Percentiles rank a stretch among this genome's conserved stretches.
These are phyloP conservation scores for Athalia cordata DNA, from an alignment of 2,888 invertebrate genomes.

Conservation along the genomic window DNA sequence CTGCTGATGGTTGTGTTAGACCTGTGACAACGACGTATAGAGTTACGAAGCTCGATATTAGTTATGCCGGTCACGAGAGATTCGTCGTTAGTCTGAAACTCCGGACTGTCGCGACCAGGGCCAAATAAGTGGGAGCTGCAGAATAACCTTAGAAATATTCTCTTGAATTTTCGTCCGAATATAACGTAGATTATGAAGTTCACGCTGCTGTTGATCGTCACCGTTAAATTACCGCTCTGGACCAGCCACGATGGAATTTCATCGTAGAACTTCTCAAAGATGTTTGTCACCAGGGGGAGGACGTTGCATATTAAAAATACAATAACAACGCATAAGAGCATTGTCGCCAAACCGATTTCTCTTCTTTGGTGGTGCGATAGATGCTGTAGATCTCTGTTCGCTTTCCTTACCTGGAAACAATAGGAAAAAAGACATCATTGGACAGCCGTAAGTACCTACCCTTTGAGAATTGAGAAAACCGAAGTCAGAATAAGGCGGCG, in stretches of 20 bases:
- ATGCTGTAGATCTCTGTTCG: constrained; percentile 92
- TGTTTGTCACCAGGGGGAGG: constrained; percentile 89
- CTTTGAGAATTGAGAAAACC: not conserved
- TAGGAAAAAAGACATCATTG: not conserved
- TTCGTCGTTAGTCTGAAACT: constrained; percentile 86
- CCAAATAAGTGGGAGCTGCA: constrained; percentile 78
- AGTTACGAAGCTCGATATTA: constrained; percentile 81
- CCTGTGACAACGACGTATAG: constrained; percentile 77
- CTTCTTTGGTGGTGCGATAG: constrained; percentile 92
- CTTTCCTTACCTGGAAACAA: constrained; percentile 84
- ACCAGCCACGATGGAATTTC: constrained; percentile 82
- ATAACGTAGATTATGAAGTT: constrained; percentile 99
- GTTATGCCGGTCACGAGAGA: constrained; percentile 84
- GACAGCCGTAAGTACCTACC: not conserved
- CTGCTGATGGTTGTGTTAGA: constrained; percentile 74
- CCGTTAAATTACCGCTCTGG: constrained; percentile 91
- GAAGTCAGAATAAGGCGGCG: not conserved
- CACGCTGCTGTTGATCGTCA: constrained; percentile 97
- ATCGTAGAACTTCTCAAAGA: constrained; percentile 87
- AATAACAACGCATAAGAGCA: constrained; percentile 95
- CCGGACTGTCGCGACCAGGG: constrained; percentile 80
- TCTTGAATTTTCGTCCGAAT: constrained; percentile 97
- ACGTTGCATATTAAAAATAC: constrained; percentile 96
- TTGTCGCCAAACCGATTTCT: constrained; percentile 95
- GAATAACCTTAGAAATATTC: constrained; percentile 88